Percentiles rank a stretch among this genome's conserved stretches.
phyloP scores from a whole-genome alignment of 2,888 invertebrate species.

The Synergus gifuensis region DNA sequence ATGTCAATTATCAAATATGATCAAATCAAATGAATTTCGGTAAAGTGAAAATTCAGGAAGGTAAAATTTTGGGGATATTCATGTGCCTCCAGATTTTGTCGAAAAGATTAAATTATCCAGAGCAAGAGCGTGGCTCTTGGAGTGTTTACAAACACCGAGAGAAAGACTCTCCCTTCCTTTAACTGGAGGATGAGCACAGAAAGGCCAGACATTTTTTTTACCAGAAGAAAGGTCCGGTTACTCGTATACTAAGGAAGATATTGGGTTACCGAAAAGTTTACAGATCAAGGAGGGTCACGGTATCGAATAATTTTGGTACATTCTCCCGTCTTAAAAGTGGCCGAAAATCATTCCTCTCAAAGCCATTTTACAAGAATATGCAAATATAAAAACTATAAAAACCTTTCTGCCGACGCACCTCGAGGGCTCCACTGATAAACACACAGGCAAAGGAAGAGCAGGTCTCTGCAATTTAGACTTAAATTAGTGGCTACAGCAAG shows the following conservation, averaged over 20 bases:
- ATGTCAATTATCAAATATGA: too few relatives aligned
- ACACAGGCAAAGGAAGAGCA: not conserved
- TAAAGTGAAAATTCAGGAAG: too few relatives aligned
- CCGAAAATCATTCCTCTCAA: conserved; percentile 8
- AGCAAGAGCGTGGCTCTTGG: not conserved
- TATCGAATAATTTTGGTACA: conserved; percentile 19
- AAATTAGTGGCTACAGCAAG: conserved; percentile 5
- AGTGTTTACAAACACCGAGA: not conserved
- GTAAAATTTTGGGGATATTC: not conserved
- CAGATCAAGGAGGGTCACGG: conserved; percentile 52
- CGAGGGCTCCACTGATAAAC: conserved; percentile 25
- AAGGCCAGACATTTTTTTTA: conserved; percentile 43
- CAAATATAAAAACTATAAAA: conserved; percentile 35
- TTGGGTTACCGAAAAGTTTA: conserved; percentile 56
- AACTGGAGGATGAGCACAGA: not conserved
- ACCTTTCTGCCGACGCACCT: conserved; percentile 15
- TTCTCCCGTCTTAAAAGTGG: not conserved
- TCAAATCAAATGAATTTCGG: too few relatives aligned
- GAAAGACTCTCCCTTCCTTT: not conserved
- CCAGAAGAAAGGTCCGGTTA: conserved; percentile 62
- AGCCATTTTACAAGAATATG: conserved; percentile 27
- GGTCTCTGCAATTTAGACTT: not conserved
- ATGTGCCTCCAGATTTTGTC: not conserved
- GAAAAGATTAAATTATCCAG: not conserved
- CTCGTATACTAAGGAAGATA: conserved; percentile 58